Percentiles rank a stretch among this genome's conserved stretches.
These are phyloP conservation scores for Bruchidius siliquastri DNA, from an alignment of 2,888 invertebrate genomes.

Conservation along the genomic window DNA sequence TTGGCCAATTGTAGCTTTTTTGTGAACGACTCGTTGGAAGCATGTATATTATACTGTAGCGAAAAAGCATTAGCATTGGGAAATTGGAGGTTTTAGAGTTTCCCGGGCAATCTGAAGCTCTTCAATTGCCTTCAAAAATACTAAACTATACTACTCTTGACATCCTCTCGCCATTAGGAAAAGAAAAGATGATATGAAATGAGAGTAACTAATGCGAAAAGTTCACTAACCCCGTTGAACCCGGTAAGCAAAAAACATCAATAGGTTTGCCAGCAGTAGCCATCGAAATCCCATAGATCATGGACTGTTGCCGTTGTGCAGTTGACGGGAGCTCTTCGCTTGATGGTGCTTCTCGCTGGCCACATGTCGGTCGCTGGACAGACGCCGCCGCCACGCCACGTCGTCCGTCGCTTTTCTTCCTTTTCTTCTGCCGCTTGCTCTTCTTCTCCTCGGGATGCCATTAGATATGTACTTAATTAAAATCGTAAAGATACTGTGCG, in stretches of 20 bases:
- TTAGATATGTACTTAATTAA: background rate
- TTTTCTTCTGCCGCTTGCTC: background rate
- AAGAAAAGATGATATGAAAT: background rate
- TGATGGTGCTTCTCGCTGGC: constrained; percentile 3
- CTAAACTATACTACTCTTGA: too few species aligned
- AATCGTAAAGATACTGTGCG: background rate
- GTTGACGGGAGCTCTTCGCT: constrained; percentile 9
- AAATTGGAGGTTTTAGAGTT: too few species aligned
- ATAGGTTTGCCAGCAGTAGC: background rate
- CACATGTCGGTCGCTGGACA: constrained; percentile 13
- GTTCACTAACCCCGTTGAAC: background rate
- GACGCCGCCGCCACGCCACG: background rate
- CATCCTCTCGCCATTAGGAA: too few species aligned
- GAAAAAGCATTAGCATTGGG: too few species aligned
- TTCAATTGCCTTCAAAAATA: too few species aligned
- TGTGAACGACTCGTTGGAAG: too few species aligned
- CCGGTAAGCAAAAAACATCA: background rate
- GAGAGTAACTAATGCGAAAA: background rate
- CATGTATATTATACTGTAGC: too few species aligned
- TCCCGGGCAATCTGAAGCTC: too few species aligned
- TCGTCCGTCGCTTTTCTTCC: background rate
- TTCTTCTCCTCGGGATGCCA: background rate
- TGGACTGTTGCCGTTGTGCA: background rate
- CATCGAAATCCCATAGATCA: background rate
- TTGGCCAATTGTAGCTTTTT: too few species aligned